Base-by-base conservation (phyloP, 2,797 vertebrate species). In the Antennarius maculatus region DNA sequence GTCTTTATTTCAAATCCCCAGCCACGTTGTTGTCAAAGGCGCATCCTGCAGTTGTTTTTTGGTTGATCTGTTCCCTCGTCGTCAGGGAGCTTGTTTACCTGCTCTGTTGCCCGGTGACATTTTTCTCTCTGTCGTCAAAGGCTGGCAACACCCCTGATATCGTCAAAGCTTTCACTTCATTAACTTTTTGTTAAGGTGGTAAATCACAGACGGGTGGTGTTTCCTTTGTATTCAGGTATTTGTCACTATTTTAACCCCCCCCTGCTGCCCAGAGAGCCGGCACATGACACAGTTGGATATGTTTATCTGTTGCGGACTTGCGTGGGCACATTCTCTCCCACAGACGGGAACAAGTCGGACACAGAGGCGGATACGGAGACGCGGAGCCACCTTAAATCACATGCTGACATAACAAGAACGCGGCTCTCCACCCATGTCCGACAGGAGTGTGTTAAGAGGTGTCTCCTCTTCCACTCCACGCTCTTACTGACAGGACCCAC, bases 11-110 rank as follows among this genome's bases (percentile, higher is more conserved):
- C 3, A 1, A 14, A 3, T 12, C 13, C 28, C n/a, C 13, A 29
- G 5, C 18, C 45, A 34, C 28, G 12, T 57, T 53, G 67, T 66
- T 59, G 58, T 2, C 34, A 60, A 56, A 66, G 1, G 51, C 14
- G 2, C 45, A 18, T 42, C 6, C 65, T 74, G 61, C 66, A 66
- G 48, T 65, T 69, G 84, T 86, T 86, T 92, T 84, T 68, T 34
- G 13, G 3, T 8, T 56, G 71, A 60, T 54, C 49, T 71, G 65
- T 17, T 14, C 42, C 68, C 37, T 61, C 5, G 92, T 94, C 74
- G 90, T 91, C 81, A 89, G 53, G 92, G 62, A 81, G 74, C 77
- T 37, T 93, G 92, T 93, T 92, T 92, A 90, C 87, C 89, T 91
- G 80, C 66, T 15, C 80, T 47, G 91, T 94, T 92, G 89, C 92